Evolutionary conservation across 2,888 invertebrate genomes (phyloP).

Genomic region (Tachina fera): DNA sequence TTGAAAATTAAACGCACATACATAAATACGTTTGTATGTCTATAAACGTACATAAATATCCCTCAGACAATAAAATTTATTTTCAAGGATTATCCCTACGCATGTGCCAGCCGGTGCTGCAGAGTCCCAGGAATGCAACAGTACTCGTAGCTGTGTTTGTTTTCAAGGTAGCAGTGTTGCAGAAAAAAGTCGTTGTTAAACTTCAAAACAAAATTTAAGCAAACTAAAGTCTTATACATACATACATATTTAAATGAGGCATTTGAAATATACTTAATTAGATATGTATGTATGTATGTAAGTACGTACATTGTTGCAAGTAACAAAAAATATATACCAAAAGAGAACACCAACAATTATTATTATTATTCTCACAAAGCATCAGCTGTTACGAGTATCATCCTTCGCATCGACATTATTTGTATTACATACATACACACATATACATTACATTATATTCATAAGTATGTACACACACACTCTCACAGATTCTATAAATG

Average conservation of each 20-base stretch:
- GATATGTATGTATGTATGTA: not conserved
- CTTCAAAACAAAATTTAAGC: slow-evolving; percentile 4
- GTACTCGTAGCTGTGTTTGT: slow-evolving; percentile 16
- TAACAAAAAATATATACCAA: not conserved
- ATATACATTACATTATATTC: not conserved
- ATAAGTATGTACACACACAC: not conserved
- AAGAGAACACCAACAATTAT: slow-evolving; percentile 31
- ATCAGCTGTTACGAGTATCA: slow-evolving; percentile 70
- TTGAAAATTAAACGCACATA: not conserved
- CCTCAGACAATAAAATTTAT: slow-evolving; percentile 22
- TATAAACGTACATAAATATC: slow-evolving; percentile 18
- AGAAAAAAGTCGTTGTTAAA: slow-evolving; percentile 10
- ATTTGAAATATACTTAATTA: slow-evolving; percentile 31
- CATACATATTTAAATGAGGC: slow-evolving; percentile 30
- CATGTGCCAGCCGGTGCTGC: slow-evolving; percentile 59
- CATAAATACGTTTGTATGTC: not conserved
- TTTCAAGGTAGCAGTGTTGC: not conserved
- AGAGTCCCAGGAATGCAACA: slow-evolving; percentile 36
- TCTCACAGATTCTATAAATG: not conserved
- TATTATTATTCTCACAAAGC: slow-evolving; percentile 30
- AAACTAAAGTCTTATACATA: not conserved
- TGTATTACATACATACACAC: not conserved
- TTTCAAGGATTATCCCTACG: slow-evolving; percentile 63
- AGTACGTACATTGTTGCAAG: not conserved
- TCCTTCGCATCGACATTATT: slow-evolving; percentile 44